Evolutionary conservation across 2,113 vertebrate species (phyloP).

Genomic region (Heteronetta atricapilla): DNA sequence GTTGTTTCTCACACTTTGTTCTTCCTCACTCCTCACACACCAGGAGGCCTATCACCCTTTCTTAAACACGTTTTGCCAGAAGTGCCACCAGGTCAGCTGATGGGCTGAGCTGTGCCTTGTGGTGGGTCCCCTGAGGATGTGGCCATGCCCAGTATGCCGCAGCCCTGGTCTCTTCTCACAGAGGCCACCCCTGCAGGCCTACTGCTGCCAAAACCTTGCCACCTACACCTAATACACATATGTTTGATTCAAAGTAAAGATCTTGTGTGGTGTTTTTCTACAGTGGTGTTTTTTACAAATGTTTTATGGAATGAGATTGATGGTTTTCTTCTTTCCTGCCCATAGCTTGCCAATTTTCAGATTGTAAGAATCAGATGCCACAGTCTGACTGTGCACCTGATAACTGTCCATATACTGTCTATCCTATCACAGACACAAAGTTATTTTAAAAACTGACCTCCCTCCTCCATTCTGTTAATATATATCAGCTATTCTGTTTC

Average conservation of each 20-base stretch:
- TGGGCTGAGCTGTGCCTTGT: background rate
- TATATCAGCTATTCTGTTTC: background rate
- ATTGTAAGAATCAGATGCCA: background rate
- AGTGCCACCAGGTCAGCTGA: background rate
- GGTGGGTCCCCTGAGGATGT: too few species aligned
- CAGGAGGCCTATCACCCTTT: background rate
- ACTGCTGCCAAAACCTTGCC: background rate
- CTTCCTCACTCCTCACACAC: background rate
- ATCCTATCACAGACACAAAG: background rate
- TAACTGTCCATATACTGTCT: background rate
- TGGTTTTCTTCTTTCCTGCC: background rate
- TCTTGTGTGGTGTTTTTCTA: background rate
- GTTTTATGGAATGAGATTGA: background rate
- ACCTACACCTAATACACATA: accelerated
- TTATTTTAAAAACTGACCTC: background rate
- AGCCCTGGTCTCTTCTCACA: too few species aligned
- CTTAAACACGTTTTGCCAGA: background rate
- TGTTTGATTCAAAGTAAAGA: background rate
- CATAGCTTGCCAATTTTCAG: background rate
- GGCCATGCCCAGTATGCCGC: too few species aligned
- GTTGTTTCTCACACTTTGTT: background rate
- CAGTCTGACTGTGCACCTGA: background rate
- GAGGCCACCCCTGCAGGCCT: background rate
- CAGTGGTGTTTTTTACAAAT: background rate
- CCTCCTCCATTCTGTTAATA: background rate